Conservation (phyloP, 2,888 invertebrate genomes). For the Choristoneura rosaceana region DNA sequence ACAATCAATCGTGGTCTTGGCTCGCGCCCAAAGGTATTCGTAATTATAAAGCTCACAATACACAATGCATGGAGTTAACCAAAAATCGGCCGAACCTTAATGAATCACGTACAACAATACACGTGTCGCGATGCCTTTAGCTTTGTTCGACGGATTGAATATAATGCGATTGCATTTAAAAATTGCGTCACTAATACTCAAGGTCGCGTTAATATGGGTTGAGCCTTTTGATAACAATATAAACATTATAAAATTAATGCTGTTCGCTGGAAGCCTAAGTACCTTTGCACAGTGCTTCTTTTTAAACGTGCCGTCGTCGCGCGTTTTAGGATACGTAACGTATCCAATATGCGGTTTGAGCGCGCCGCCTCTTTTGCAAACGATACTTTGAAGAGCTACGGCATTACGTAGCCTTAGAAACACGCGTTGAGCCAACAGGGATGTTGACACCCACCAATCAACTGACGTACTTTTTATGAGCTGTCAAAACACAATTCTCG, state of each 20-base stretch:
- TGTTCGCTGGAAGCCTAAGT: slow-evolving; percentile 18
- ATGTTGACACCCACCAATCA: no score
- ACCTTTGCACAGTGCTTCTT: no score
- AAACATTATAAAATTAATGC: slow-evolving; percentile 38
- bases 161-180: slow-evolving; percentile 41
- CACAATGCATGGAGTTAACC: slow-evolving; percentile 82
- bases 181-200: slow-evolving; percentile 36
- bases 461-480: no score
- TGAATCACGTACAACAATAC: slow-evolving; percentile 83
- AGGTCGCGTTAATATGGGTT: slow-evolving; percentile 35
- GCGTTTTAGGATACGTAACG: no score
- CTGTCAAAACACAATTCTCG: no score
- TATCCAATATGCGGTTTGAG: no score
- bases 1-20: slow-evolving; percentile 62
- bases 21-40: slow-evolving; percentile 65
- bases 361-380: no score
- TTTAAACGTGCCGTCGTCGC: no score
- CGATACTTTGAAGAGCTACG: no score
- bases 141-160: slow-evolving; percentile 56
- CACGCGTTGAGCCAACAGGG: no score
- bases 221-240: slow-evolving; percentile 41
- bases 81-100: slow-evolving; percentile 73
- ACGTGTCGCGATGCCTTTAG: slow-evolving; percentile 68
- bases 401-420: no score
- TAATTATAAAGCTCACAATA: slow-evolving; percentile 65